Evolutionary conservation across 2,888 invertebrate genomes (phyloP).

Genomic region (Lochmaea capreae): DNA sequence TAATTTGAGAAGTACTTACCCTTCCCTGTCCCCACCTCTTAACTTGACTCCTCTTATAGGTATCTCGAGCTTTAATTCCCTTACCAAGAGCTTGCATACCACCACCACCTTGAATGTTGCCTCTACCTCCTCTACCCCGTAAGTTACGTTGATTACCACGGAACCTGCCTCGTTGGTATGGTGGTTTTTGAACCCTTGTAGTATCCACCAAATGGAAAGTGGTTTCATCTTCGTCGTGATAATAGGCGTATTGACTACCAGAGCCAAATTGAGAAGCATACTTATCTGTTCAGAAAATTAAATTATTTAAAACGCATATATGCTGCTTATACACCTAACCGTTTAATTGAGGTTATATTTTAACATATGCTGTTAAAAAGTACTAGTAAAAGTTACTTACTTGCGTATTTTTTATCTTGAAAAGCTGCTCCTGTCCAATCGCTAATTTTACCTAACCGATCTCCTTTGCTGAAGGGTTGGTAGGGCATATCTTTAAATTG

Average conservation of each 20-base stretch:
- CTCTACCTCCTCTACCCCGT: slow-evolving; percentile 75
- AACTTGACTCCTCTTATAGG: slow-evolving; percentile 77
- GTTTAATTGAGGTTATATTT: slow-evolving; percentile 26
- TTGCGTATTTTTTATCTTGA: slow-evolving; percentile 93
- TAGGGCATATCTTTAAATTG: slow-evolving; percentile 97
- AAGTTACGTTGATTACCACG: slow-evolving; percentile 82
- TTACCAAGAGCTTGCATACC: slow-evolving; percentile 88
- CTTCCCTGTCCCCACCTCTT: slow-evolving; percentile 90
- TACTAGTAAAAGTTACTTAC: slow-evolving; percentile 68
- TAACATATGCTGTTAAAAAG: slow-evolving; percentile 13
- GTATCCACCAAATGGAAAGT: slow-evolving; percentile 98
- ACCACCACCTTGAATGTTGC: slow-evolving; percentile 75
- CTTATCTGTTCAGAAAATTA: slow-evolving; percentile 73
- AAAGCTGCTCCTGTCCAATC: slow-evolving; percentile 97
- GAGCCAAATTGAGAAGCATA: slow-evolving; percentile 94
- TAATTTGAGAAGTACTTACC: slow-evolving; percentile 55
- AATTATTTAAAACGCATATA: background rate
- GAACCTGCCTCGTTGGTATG: slow-evolving; percentile 93
- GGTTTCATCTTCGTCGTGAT: slow-evolving; percentile 98
- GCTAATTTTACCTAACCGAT: slow-evolving; percentile 97
- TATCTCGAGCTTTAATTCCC: slow-evolving; percentile 81
- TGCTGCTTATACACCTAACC: slow-evolving; percentile 1
- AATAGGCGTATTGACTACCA: slow-evolving; percentile 97
- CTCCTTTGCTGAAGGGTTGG: slow-evolving; percentile 98
- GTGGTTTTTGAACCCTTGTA: slow-evolving; percentile 87